Conservation (phyloP, 2,888 invertebrate species). For the Tipula lateralis region DNA sequence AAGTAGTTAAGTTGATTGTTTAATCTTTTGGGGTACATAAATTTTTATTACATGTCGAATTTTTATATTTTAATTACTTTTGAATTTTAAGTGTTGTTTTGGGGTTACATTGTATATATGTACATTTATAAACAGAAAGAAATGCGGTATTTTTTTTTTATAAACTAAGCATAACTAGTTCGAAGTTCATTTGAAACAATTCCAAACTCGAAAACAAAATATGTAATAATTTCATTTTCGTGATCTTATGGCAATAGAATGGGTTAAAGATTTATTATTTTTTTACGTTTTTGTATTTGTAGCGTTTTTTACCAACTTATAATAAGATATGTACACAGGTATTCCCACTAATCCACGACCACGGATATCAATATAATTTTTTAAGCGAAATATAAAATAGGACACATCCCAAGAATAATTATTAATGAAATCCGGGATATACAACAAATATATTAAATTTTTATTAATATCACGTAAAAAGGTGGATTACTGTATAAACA, state of each 20-base stretch:
- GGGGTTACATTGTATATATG: neutral
- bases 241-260: neutral
- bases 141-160: no score
- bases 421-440: no score
- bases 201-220: neutral
- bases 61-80: constrained; percentile 24
- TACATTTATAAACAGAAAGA: neutral
- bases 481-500: neutral
- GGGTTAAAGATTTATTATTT: neutral
- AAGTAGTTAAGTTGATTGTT: constrained; percentile 1
- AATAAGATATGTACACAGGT: neutral
- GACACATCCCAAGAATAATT: no score
- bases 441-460: no score
- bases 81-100: constrained; percentile 11
- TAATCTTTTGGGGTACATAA: neutral
- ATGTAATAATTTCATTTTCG: neutral
- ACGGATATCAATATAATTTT: no score
- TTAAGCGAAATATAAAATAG: no score
- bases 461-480: neutral
- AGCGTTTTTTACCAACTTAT: neutral
- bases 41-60: constrained; percentile 19
- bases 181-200: neutral
- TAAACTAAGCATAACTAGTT: neutral
- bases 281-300: neutral
- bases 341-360: neutral